These are phyloP conservation scores for Cyphomyrus discorhynchus DNA, from an alignment of 2,113 vertebrate genomes.

Conservation along the genomic window DNA sequence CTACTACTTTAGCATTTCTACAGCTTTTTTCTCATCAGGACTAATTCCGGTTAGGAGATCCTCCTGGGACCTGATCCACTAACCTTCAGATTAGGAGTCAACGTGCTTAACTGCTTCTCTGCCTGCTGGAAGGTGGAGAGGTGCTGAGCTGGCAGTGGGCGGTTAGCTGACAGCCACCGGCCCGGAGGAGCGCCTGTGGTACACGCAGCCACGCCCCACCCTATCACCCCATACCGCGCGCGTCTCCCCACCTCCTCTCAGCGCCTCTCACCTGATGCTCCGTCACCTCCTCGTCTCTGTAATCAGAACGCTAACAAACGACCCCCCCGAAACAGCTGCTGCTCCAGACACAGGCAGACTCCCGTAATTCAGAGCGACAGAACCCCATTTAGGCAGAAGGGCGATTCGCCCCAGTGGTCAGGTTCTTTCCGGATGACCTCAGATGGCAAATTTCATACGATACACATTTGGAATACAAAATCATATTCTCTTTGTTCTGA, in stretches of 20 bases:
- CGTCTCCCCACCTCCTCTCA: not conserved
- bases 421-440: not conserved
- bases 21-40: not conserved
- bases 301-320: not conserved
- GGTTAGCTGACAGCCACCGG: not conserved
- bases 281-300: not conserved
- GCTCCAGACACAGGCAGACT: not conserved
- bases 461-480: not conserved
- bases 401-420: not conserved
- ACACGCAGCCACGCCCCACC: not conserved
- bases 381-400: not conserved
- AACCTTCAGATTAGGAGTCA: not conserved
- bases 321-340: not conserved
- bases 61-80: not conserved
- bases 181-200: not conserved
- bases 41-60: not conserved
- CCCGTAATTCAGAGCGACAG: not conserved
- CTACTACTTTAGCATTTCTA: not conserved
- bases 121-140: not conserved
- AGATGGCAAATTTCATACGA: not conserved
- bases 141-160: not conserved
- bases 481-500: not conserved
- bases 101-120: not conserved
- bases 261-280: not conserved
- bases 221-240: not conserved